These are phyloP conservation scores for Gallinago solitaria DNA, from an alignment of 2,797 vertebrate genomes.

Conservation along the genomic window DNA sequence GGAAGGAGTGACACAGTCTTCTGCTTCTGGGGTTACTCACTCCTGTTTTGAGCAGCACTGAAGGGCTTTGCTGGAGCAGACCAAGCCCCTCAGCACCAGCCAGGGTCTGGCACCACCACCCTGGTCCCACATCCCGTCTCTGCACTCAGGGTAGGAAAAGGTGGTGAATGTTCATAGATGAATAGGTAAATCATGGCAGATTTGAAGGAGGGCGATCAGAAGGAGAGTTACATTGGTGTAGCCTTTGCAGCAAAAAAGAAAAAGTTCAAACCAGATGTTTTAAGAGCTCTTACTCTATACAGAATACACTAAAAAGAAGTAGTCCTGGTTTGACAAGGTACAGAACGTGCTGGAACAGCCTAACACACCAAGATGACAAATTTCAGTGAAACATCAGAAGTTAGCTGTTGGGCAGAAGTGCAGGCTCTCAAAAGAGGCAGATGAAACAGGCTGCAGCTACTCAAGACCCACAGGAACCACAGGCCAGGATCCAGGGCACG, in stretches of 20 bases:
- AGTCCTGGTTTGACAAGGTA: neutral
- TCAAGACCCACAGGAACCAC: neutral
- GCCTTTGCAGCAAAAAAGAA: neutral
- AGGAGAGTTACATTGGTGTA: neutral
- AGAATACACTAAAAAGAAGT: neutral
- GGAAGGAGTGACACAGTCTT: neutral
- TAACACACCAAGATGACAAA: neutral
- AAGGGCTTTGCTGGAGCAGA: conserved; percentile 8
- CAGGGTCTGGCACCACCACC: neutral
- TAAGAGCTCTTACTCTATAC: neutral
- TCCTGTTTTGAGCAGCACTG: neutral
- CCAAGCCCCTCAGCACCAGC: neutral
- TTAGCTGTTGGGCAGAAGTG: neutral
- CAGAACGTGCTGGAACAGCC: neutral
- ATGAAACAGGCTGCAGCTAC: neutral
- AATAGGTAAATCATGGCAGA: neutral
- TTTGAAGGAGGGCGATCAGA: neutral
- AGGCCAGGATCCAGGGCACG: neutral
- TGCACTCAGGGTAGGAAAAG: neutral
- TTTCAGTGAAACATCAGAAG: neutral
- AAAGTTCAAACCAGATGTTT: neutral
- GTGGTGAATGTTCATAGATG: neutral
- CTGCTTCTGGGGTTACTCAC: conserved; percentile 45
- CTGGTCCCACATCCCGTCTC: neutral
- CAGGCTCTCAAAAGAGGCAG: neutral